Percentiles rank a stretch among this genome's conserved stretches.
These are phyloP conservation scores for Sclerurus mexicanus DNA, from an alignment of 2,113 vertebrate species.

Conservation along the genomic window DNA sequence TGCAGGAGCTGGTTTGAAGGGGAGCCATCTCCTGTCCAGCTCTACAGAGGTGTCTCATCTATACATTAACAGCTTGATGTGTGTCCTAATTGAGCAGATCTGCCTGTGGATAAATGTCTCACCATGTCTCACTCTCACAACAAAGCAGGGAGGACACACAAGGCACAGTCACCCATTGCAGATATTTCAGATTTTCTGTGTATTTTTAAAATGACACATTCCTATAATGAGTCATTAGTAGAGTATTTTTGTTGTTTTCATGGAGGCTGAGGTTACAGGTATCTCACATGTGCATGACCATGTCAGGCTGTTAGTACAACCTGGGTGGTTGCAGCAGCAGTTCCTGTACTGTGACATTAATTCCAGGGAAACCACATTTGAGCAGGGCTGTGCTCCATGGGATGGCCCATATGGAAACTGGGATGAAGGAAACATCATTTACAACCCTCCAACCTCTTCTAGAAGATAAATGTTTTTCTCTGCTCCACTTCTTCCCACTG, in stretches of 20 bases:
- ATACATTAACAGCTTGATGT: background rate
- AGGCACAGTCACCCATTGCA: accelerated
- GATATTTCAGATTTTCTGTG: background rate
- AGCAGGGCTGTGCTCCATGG: background rate
- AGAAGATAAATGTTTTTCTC: background rate
- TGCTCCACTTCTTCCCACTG: background rate
- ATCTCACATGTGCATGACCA: background rate
- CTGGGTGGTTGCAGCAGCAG: background rate
- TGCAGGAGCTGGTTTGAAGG: background rate
- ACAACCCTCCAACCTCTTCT: background rate
- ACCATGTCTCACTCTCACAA: background rate
- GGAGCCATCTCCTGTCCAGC: background rate
- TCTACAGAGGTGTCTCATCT: background rate
- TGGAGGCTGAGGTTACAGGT: background rate
- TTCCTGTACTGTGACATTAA: background rate
- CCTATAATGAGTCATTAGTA: background rate
- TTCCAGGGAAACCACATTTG: background rate
- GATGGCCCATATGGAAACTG: background rate
- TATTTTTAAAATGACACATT: background rate
- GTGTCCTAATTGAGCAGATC: background rate
- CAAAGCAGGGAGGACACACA: background rate
- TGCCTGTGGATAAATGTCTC: accelerated
- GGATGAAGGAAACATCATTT: background rate
- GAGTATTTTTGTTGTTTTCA: background rate
- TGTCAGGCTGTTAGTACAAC: background rate